Percentiles rank a stretch among this genome's conserved stretches.
phyloP scores from a whole-genome alignment of 2,797 vertebrate species.

The Cetoscarus ocellatus region DNA sequence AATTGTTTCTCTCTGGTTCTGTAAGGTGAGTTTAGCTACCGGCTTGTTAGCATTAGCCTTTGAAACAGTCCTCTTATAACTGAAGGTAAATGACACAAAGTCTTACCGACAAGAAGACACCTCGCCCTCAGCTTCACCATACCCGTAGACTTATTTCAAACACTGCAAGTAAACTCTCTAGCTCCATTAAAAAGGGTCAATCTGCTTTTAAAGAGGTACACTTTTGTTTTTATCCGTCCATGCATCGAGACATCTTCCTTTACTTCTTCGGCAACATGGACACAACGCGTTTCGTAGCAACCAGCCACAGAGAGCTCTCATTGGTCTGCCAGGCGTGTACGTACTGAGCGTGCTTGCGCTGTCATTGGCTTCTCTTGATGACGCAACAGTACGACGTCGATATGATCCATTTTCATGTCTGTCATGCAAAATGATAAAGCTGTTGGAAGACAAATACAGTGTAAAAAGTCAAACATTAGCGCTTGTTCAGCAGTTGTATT shows the following conservation, averaged over 20 bases:
- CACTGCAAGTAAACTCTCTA: neutral
- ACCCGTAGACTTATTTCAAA: neutral
- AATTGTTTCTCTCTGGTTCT: no score
- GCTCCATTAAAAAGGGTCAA: neutral
- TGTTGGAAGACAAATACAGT: neutral
- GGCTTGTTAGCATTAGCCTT: constrained; percentile 40
- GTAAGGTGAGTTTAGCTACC: neutral
- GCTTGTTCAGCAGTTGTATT: neutral
- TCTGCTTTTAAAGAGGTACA: neutral
- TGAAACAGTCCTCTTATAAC: neutral
- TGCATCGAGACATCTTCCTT: neutral
- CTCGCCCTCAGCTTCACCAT: constrained; percentile 87
- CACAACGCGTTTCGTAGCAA: constrained; percentile 77
- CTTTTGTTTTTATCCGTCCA: neutral
- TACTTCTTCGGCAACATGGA: constrained; percentile 49
- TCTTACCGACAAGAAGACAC: constrained; percentile 83
- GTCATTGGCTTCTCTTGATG: constrained; percentile 63
- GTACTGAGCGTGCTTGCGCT: neutral
- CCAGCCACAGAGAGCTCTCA: constrained; percentile 24
- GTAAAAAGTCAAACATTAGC: neutral
- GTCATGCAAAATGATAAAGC: constrained; percentile 3
- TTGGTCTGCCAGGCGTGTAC: constrained; percentile 48
- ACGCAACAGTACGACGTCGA: neutral
- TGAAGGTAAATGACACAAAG: neutral
- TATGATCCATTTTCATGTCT: neutral